Percentiles rank a stretch among this genome's conserved stretches.
These are phyloP conservation scores for Priocnemis perturbator DNA, from an alignment of 2,888 invertebrate genomes.

Conservation along the genomic window DNA sequence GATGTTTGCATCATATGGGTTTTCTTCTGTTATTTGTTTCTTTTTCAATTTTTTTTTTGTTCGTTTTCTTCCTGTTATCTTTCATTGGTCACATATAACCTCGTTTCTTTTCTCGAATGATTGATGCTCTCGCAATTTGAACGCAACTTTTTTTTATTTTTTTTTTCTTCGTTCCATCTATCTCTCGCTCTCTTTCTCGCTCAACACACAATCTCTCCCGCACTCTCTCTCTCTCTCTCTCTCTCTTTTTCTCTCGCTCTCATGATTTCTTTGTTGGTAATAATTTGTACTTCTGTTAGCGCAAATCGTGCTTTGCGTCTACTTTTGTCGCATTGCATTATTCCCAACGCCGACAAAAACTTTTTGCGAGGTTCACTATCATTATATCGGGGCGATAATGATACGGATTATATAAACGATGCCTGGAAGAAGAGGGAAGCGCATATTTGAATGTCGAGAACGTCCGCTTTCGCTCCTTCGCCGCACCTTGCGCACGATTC, in stretches of 20 bases:
- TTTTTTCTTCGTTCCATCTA: conserved; percentile 26
- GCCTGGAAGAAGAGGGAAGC: conserved; percentile 7
- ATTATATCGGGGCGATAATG: conserved; percentile 59
- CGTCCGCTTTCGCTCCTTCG: too few species aligned
- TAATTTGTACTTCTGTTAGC: conserved; percentile 70
- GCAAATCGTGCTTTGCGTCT: conserved; percentile 56
- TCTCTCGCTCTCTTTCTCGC: conserved; percentile 18
- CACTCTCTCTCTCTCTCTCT: conserved; percentile 4
- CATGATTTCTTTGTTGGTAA: conserved; percentile 38
- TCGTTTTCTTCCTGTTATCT: conserved; percentile 15
- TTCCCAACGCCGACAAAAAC: conserved; percentile 63
- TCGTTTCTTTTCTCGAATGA: conserved; percentile 53
- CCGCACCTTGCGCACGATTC: too few species aligned
- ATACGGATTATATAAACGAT: conserved; percentile 44
- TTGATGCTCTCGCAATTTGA: conserved; percentile 61
- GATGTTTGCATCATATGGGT: conserved; percentile 58
- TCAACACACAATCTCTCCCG: conserved; percentile 2
- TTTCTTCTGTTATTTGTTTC: too few species aligned
- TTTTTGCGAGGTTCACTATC: conserved; percentile 60
- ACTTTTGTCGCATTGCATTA: conserved; percentile 57
- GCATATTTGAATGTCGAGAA: too few species aligned
- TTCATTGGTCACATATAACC: conserved; percentile 60
- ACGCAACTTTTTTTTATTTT: conserved; percentile 24
- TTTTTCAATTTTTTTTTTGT: conserved; percentile 14
- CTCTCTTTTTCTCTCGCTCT: conserved; percentile 12